These are phyloP conservation scores for Ascaphus truei DNA, from an alignment of 2,113 vertebrate species.

Conservation along the genomic window DNA sequence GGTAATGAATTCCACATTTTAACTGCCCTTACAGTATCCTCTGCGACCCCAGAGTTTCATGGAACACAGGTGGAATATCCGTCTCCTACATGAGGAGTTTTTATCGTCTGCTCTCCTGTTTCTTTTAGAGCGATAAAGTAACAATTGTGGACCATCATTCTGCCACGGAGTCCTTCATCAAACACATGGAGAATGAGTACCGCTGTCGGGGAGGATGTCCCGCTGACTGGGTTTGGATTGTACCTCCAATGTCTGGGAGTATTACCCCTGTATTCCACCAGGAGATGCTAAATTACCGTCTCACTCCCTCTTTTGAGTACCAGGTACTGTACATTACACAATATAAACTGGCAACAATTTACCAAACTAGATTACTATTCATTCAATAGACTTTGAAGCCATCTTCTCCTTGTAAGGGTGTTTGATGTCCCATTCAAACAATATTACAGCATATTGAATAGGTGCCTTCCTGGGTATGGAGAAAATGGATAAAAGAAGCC, in stretches of 20 bases:
- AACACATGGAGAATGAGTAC: conserved; percentile 97
- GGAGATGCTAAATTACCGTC: conserved; percentile 96
- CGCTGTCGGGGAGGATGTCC: conserved; percentile 91
- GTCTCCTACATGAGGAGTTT: too few species aligned
- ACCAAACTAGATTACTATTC: too few species aligned
- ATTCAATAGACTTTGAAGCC: too few species aligned
- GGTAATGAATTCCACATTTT: too few species aligned
- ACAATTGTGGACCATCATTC: conserved; percentile 98
- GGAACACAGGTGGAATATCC: too few species aligned
- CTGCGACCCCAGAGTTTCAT: too few species aligned
- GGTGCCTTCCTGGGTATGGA: too few species aligned
- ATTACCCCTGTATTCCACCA: conserved; percentile 97
- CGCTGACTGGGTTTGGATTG: conserved; percentile 97
- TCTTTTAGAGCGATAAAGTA: conserved; percentile 83
- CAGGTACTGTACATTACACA: conserved; percentile 66
- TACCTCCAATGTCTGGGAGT: conserved; percentile 95
- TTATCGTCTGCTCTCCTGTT: background rate
- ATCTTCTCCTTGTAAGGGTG: too few species aligned
- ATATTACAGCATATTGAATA: too few species aligned
- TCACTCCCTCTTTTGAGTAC: conserved; percentile 94
- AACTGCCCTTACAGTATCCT: too few species aligned
- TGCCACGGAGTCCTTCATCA: conserved; percentile 96
- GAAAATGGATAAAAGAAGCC: too few species aligned
- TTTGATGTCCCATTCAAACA: too few species aligned
- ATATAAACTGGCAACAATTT: background rate